Percentiles rank a stretch among this genome's conserved stretches.
phyloP scores from a whole-genome alignment of 2,113 vertebrate genomes.

The Sander lucioperca region DNA sequence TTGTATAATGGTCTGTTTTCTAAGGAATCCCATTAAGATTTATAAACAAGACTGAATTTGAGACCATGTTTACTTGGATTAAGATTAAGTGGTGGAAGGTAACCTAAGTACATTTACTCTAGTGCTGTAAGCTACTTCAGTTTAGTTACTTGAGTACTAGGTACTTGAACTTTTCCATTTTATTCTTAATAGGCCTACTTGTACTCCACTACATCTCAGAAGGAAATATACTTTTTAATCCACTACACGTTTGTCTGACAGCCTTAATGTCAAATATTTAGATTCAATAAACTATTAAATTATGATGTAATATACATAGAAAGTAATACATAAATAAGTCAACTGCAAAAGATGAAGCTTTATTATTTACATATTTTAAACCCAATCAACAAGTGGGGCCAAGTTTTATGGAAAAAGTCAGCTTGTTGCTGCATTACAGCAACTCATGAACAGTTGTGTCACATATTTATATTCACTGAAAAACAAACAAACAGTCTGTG shows the following conservation, averaged over 20 bases:
- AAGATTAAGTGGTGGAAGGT: not conserved
- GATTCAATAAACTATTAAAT: not conserved
- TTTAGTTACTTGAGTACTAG: no score
- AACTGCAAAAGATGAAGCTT: slow-evolving; percentile 11
- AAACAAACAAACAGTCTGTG: not conserved
- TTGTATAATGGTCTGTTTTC: not conserved
- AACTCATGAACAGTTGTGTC: not conserved
- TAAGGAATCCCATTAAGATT: not conserved
- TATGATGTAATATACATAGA: not conserved
- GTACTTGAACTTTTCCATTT: not conserved
- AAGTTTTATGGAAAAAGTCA: not conserved
- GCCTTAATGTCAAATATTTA: no score
- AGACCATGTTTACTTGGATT: not conserved
- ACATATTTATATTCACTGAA: not conserved
- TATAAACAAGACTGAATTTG: not conserved
- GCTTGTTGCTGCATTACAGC: not conserved
- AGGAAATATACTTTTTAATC: not conserved
- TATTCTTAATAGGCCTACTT: not conserved
- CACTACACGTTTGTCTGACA: not conserved
- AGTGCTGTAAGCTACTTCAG: no score
- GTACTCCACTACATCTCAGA: not conserved
- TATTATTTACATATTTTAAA: slow-evolving; percentile 28
- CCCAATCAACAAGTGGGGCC: not conserved
- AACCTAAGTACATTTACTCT: no score
- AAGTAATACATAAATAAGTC: not conserved